Conservation (phyloP, 1,140 invertebrate genomes). For the Cydia splendana region DNA sequence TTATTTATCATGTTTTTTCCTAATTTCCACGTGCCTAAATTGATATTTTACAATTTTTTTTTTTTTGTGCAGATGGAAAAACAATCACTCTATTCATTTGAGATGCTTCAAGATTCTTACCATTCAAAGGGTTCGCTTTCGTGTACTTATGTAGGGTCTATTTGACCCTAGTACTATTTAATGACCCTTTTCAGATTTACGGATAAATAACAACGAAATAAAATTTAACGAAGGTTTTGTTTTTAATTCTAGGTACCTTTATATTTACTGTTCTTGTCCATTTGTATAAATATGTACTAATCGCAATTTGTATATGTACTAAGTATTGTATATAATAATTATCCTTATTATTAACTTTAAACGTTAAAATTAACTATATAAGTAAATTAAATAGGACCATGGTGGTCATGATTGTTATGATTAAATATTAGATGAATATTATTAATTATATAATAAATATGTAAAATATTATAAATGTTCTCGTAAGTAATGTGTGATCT, state of each 20-base stretch:
- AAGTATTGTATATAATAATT: slow-evolving; percentile 26
- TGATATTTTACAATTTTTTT: too few relatives aligned
- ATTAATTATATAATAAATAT: slow-evolving; percentile 21
- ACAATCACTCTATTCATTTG: too few relatives aligned
- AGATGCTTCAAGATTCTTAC: too few relatives aligned
- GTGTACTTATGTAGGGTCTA: too few relatives aligned
- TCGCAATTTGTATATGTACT: neutral
- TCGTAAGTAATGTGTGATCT: slow-evolving; percentile 22
- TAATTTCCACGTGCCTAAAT: too few relatives aligned
- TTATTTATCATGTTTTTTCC: too few relatives aligned
- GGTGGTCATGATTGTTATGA: slow-evolving; percentile 22
- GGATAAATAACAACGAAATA: slow-evolving; percentile 7
- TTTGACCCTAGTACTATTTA: neutral
- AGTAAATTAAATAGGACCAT: slow-evolving; percentile 5
- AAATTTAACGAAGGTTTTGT: neutral
- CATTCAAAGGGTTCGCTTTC: too few relatives aligned
- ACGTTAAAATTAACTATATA: too few relatives aligned
- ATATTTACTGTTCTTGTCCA: neutral
- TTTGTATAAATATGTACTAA: neutral
- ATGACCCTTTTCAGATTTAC: neutral
- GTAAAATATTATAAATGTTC: slow-evolving; percentile 27
- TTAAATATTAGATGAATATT: neutral
- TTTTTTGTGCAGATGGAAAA: too few relatives aligned
- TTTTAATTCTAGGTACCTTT: neutral
- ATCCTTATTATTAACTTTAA: neutral